phyloP scores from a whole-genome alignment of 1,140 invertebrate genomes.

The Heliothis subflexa region DNA sequence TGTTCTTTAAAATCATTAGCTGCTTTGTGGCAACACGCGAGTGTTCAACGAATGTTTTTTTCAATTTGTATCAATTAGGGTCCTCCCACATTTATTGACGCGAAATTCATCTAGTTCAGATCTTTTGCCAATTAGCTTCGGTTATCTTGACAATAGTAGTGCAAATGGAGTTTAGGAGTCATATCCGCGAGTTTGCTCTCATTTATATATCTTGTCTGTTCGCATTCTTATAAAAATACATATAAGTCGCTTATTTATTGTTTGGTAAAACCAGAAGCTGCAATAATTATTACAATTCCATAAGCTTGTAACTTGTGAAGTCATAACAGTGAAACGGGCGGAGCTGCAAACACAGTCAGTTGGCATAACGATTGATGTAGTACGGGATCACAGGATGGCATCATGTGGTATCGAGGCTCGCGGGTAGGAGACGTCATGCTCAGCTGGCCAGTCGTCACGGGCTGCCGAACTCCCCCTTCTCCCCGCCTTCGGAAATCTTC shows the following conservation, averaged over 20 bases:
- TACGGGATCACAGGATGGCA: slow-evolving; percentile 65
- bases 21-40: slow-evolving; percentile 61
- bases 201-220: too few species aligned
- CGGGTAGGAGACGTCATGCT: slow-evolving; percentile 71
- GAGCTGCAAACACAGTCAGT: slow-evolving; percentile 26
- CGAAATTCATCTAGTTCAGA: too few species aligned
- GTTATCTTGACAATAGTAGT: too few species aligned
- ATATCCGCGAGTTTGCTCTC: too few species aligned
- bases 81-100: too few species aligned
- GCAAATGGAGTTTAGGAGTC: too few species aligned
- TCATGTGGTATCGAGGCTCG: slow-evolving; percentile 61
- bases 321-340: slow-evolving; percentile 7
- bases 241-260: too few species aligned
- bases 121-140: too few species aligned
- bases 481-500: slow-evolving; percentile 68
- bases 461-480: slow-evolving; percentile 67
- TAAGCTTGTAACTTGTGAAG: neutral
- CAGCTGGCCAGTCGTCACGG: slow-evolving; percentile 71
- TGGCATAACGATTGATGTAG: slow-evolving; percentile 50
- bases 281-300: neutral
- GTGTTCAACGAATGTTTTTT: slow-evolving; percentile 30
- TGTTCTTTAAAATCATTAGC: slow-evolving; percentile 63
- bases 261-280: neutral
- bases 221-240: too few species aligned
- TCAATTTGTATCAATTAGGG: slow-evolving; percentile 42